Evolutionary conservation across 2,888 invertebrate genomes (phyloP).

Genomic region (Archips crataeganus): DNA sequence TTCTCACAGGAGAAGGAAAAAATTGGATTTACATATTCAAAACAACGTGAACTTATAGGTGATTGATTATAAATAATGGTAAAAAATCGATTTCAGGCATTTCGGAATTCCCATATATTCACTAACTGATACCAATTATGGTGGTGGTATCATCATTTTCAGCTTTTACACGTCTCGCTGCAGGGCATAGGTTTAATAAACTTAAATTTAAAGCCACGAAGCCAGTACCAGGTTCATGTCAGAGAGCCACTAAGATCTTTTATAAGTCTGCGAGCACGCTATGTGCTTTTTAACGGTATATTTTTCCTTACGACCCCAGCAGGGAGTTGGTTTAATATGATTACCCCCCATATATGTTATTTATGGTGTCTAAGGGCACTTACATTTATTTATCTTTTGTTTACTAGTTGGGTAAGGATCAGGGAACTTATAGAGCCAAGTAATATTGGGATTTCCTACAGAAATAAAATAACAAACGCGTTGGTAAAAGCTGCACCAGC

Average conservation of each 20-base stretch:
- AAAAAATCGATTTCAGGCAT: too few relatives aligned
- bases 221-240: conserved; percentile 23
- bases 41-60: too few relatives aligned
- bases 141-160: background rate
- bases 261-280: conserved; percentile 23
- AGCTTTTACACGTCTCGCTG: too few relatives aligned
- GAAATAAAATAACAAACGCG: too few relatives aligned
- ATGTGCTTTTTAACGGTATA: conserved; percentile 28
- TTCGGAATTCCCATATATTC: too few relatives aligned
- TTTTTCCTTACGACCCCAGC: conserved; percentile 26
- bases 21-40: too few relatives aligned
- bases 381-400: conserved; percentile 5
- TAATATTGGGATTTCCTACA: background rate
- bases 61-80: too few relatives aligned
- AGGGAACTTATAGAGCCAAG: background rate
- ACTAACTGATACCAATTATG: too few relatives aligned
- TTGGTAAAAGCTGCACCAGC: too few relatives aligned
- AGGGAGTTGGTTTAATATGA: background rate
- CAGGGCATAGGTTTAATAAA: background rate
- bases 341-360: conserved; percentile 4
- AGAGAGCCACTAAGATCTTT: conserved; percentile 32
- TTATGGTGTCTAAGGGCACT: conserved; percentile 3
- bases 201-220: background rate
- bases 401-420: background rate
- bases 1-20: too few relatives aligned